Evolutionary conservation across 2,888 invertebrate genomes (phyloP).

Genomic region (Noctua comes): DNA sequence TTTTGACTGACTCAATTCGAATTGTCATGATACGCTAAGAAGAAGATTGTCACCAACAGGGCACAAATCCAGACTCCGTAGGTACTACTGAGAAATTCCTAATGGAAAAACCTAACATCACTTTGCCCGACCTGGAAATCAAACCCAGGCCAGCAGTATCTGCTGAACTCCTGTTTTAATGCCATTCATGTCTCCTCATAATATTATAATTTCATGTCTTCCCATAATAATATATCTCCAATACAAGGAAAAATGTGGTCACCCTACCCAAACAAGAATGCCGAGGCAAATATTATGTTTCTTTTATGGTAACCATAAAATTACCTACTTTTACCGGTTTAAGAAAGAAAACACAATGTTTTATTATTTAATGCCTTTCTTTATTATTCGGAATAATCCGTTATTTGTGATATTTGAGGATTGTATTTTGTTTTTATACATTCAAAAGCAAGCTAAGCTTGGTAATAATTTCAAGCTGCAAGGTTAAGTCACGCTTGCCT

Average conservation of each 20-base stretch:
- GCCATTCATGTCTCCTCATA: not conserved
- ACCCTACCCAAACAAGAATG: slow-evolving; percentile 27
- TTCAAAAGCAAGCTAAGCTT: not conserved
- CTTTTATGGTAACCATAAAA: slow-evolving; percentile 54
- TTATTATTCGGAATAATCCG: slow-evolving; percentile 34
- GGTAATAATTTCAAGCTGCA: not conserved
- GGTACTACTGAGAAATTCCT: not conserved
- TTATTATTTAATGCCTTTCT: slow-evolving; percentile 41
- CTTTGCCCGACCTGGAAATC: not conserved
- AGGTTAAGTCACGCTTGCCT: not conserved
- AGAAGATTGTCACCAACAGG: not conserved
- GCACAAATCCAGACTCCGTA: not conserved
- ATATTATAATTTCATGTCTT: too few species aligned
- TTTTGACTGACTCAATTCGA: too few species aligned
- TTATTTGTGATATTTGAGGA: slow-evolving; percentile 8
- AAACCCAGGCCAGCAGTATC: not conserved
- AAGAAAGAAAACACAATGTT: slow-evolving; percentile 32
- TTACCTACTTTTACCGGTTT: slow-evolving; percentile 46
- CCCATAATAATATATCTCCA: not conserved
- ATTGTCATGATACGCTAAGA: too few species aligned
- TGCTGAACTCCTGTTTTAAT: slow-evolving; percentile 1
- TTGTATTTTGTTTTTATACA: slow-evolving; percentile 10
- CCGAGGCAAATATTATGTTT: slow-evolving; percentile 52
- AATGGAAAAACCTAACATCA: not conserved
- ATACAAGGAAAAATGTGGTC: slow-evolving; percentile 37